Base-by-base conservation (phyloP, 2,113 vertebrate species). In the Sylvilagus bachmani region DNA sequence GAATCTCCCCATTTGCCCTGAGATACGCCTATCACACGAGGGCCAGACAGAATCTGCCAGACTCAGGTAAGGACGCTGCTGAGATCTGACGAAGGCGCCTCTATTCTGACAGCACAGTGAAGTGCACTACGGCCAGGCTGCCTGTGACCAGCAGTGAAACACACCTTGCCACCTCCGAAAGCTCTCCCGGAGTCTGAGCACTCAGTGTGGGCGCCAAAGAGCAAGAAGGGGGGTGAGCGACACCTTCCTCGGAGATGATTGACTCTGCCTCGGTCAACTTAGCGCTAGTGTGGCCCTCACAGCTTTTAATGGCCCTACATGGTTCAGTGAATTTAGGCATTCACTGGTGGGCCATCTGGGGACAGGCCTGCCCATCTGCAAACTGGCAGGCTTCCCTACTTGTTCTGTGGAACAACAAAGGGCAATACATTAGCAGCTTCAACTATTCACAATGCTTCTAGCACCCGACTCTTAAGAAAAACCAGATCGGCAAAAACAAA, bases 381-480 rank as follows among this genome's bases (percentile, higher is more conserved):
- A 71, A 91, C 79, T 86, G 95, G 95, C 91, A 75, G 75, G 16
- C 55, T 77, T 93, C 94, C 94, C 49, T 49, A 67, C 86, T 94
- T 94, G 85, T 91, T 93, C 84, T 88, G 74, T 51, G 2, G 44
- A 91, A 96, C 86, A 96, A 93, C 94, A 92, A 86, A 79, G 29
- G 69, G 87, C 90, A 95, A 69, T 94, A 88, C 92, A 92, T 89
- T 82, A 36, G 73, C 90, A 91, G 82, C 69, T 90, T 94, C 85
- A 62, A 75, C 93, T 87, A 94, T 75, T 96, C 82, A 95, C 84
- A 94, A 90, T 71, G 61, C 62, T 96, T 67, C 93, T 62, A 97
- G 91, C 92, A 93, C 89, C 95, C 67, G 82, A 96, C 66, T 90
- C 90, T 90, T 90, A 44, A 9, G 90, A 69, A 83, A 90, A 93